Percentiles rank a stretch among this genome's conserved stretches.
Conservation (phyloP, 2,797 vertebrate species). For the Hippopotamyrus pictus region DNA sequence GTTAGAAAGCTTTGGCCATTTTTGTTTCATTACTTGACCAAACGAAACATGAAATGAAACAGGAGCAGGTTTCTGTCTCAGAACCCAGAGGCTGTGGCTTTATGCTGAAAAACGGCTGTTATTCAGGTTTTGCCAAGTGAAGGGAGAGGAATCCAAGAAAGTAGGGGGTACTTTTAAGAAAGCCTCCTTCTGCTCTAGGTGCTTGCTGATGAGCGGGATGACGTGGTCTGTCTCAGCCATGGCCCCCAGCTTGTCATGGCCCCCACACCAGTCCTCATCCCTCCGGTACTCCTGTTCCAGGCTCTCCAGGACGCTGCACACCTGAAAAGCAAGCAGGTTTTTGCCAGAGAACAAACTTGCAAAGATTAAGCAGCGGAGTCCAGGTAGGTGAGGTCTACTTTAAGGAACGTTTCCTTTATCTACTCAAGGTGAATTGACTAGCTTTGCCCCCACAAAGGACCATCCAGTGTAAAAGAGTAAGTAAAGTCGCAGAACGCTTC, state of each 20-base stretch:
- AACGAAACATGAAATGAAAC: not conserved
- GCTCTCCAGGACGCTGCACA: constrained; percentile 92
- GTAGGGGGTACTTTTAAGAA: constrained; percentile 81
- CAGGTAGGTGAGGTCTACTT: not conserved
- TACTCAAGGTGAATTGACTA: not conserved
- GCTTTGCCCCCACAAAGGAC: not conserved
- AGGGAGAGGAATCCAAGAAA: not conserved
- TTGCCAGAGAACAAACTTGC: not conserved
- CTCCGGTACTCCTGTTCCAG: constrained; percentile 92
- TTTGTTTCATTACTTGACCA: not conserved
- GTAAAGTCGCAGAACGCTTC: not conserved
- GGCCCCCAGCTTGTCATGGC: constrained; percentile 82
- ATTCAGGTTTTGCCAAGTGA: not conserved
- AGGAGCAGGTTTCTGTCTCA: not conserved
- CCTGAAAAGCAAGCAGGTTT: constrained; percentile 54
- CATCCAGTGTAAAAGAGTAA: not conserved
- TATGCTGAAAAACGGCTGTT: not conserved
- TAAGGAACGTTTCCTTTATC: not conserved
- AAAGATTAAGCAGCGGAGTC: not conserved
- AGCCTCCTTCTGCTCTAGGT: constrained; percentile 96
- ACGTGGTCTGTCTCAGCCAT: constrained; percentile 82
- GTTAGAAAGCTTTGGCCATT: not conserved
- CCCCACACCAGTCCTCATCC: constrained; percentile 95
- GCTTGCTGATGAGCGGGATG: constrained; percentile 92
- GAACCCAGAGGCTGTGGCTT: not conserved